Base-by-base conservation (phyloP, 1,140 invertebrate genomes). In the Varroa destructor region DNA sequence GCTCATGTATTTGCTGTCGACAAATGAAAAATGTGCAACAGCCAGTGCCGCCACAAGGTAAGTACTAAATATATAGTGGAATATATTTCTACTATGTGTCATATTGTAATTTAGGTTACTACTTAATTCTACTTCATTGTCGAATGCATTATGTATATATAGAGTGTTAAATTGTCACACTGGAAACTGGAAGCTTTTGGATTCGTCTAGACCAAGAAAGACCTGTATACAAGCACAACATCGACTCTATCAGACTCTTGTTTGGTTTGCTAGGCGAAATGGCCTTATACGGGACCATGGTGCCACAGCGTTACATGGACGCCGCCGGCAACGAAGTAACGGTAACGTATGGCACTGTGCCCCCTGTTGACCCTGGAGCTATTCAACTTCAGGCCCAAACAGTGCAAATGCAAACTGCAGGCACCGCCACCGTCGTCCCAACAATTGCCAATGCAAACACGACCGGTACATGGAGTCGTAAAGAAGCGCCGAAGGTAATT, bases 261-360 rank as follows among this genome's bases (percentile, higher is more conserved):
- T 58, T 58, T 58, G 40, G 4, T 40, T 40, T 37, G 25, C 40
- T 12, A 58, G 40, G 12, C 14, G 61, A 67, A 67, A 25, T 67
- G 61, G 61, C 61, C 40, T 12, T 67, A 2, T 67, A 67, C 36
- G 61, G 61, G 14, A 67, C 61, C 1, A 67, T 67, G 12, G 40
- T 67, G 61, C 61, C 61, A 8, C 61, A 67, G 40, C 61, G 61
- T 2, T 67, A 67, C 61, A 37, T 67, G 40, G 61, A 67, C 61
- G 61, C 61, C 37, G 61, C 61, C n/a, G 61, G 61, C 12, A 67
- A 67, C 37, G 61, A 67, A 37, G 10, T 67, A 37, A 67, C 61
- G 10, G 61, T 67, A 14, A 67, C 61, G 61, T 67, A 67, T 37
- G 61, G 61, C 10, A 67, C 61, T 1, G 61, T 67, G 40, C 14